phyloP scores from a whole-genome alignment of 2,797 vertebrate species.

The Meriones psammophilus region DNA sequence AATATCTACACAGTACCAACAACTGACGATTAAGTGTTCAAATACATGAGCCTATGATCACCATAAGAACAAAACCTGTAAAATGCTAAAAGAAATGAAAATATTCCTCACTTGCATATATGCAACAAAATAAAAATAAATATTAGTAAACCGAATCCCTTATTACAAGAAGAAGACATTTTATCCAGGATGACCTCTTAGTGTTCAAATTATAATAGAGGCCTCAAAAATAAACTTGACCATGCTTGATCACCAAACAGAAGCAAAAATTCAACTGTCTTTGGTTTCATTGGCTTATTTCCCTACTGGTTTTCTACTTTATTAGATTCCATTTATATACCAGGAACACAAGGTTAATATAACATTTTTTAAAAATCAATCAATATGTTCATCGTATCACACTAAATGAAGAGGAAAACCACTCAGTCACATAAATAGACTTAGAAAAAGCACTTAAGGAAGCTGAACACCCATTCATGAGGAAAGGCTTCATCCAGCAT shows the following conservation, averaged over 20 bases:
- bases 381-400: conserved; percentile 16
- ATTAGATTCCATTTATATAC: conserved; percentile 44
- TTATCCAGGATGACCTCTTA: background rate
- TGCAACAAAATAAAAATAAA: background rate
- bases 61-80: background rate
- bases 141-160: background rate
- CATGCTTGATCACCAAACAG: background rate
- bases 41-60: background rate
- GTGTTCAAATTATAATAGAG: background rate
- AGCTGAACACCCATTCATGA: background rate
- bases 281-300: background rate
- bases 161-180: background rate
- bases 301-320: background rate
- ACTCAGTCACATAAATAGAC: background rate
- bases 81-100: background rate
- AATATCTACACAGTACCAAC: background rate
- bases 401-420: conserved; percentile 46
- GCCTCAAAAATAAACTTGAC: background rate
- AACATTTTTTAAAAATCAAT: conserved; percentile 49
- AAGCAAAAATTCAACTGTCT: background rate
- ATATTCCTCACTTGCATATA: background rate
- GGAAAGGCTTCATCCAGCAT: conserved; percentile 37
- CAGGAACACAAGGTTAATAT: conserved; percentile 13
- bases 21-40: background rate
- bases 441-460: conserved; percentile 27